phyloP scores from a whole-genome alignment of 2,113 vertebrate species.

The Hylia prasina region DNA sequence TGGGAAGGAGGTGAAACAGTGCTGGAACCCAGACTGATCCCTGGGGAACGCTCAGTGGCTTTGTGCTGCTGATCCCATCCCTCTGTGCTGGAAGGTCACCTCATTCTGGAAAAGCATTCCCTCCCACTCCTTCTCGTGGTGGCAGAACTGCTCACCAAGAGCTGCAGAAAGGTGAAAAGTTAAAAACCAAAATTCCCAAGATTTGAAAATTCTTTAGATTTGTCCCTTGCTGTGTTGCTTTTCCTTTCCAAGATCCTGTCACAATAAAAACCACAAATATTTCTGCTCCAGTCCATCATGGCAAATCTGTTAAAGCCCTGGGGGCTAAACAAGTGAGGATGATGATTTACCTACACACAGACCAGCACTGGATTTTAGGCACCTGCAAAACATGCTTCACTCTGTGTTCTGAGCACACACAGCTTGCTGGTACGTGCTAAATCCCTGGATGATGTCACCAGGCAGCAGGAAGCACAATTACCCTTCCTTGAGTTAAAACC shows the following conservation, averaged over 20 bases:
- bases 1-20: not conserved
- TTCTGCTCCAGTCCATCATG: not conserved
- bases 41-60: not conserved
- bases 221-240: not conserved
- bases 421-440: not conserved
- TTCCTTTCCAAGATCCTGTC: not conserved
- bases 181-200: not conserved
- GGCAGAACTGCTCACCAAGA: not conserved
- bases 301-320: not conserved
- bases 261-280: not conserved
- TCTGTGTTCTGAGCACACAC: not conserved
- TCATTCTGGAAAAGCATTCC: not conserved
- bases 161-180: not conserved
- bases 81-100: not conserved
- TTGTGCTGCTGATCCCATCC: not conserved
- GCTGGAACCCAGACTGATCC: fast-evolving
- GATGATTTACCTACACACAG: not conserved
- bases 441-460: not conserved
- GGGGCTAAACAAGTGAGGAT: not conserved
- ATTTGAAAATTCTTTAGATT: not conserved
- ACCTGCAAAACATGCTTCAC: not conserved
- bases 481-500: not conserved
- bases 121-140: not conserved
- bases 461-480: not conserved
- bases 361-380: not conserved